Conservation (phyloP, 2,888 invertebrate species). For the Petrophora chlorosata region DNA sequence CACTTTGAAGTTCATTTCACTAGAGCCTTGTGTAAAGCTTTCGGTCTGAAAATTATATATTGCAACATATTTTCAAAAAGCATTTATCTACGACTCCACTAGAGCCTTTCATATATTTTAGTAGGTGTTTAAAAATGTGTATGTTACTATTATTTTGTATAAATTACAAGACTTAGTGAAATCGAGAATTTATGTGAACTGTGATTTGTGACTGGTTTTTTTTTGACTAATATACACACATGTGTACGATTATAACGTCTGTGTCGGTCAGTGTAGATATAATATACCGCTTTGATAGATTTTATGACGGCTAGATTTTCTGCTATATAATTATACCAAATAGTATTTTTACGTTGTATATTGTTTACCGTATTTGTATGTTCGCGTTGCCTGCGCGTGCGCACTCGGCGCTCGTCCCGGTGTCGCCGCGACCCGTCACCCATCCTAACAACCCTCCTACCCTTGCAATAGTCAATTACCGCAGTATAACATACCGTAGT, state of each 20-base stretch:
- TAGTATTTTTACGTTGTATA: conserved; percentile 83
- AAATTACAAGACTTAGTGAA: conserved; percentile 80
- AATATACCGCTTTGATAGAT: conserved; percentile 75
- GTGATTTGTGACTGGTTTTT: conserved; percentile 83
- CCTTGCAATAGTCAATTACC: too few species aligned
- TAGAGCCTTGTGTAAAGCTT: conserved; percentile 23
- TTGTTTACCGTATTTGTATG: conserved; percentile 74
- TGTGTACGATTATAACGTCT: conserved; percentile 73
- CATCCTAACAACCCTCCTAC: too few species aligned
- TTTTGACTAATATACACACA: conserved; percentile 75
- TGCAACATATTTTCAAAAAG: conserved; percentile 53
- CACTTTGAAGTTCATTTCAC: conserved; percentile 36
- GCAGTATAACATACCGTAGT: too few species aligned
- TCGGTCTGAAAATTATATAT: conserved; percentile 6
- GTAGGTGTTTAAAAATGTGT: conserved; percentile 62
- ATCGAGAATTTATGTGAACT: conserved; percentile 83
- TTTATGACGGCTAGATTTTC: conserved; percentile 79
- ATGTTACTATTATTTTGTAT: conserved; percentile 72
- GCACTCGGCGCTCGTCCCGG: conserved; percentile 37
- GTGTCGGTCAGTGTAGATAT: conserved; percentile 75
- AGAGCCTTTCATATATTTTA: conserved; percentile 62
- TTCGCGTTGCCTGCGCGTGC: conserved; percentile 52
- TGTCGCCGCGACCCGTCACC: too few species aligned
- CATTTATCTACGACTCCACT: conserved; percentile 67
- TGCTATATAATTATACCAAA: conserved; percentile 83